Evolutionary conservation across 2,113 vertebrate genomes (phyloP).

Genomic region (Mormyrus lacerda): DNA sequence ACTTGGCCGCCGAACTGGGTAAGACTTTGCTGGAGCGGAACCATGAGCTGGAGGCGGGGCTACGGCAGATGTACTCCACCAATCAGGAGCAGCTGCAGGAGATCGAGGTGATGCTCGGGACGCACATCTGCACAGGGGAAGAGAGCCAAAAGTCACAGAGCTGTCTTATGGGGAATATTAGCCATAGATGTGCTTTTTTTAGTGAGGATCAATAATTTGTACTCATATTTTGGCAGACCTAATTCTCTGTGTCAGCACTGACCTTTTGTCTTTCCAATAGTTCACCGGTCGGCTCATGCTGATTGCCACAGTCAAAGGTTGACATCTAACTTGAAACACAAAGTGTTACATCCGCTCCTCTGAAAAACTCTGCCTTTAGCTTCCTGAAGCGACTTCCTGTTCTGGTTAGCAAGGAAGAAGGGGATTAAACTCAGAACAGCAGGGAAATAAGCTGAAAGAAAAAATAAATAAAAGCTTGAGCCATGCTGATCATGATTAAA

Average conservation of each 20-base stretch:
- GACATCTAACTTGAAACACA: not conserved
- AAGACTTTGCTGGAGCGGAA: conserved; percentile 89
- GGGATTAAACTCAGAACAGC: not conserved
- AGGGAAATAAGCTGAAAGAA: not conserved
- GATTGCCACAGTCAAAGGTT: not conserved
- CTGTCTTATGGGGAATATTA: not conserved
- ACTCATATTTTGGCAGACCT: not conserved
- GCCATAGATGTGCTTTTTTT: not conserved
- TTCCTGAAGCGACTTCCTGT: not conserved
- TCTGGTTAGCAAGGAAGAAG: not conserved
- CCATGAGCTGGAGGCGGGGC: conserved; percentile 84
- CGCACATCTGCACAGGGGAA: conserved; percentile 28
- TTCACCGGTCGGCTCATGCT: not conserved
- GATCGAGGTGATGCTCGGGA: conserved; percentile 75
- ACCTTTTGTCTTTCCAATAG: not conserved
- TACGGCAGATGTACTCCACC: conserved; percentile 86
- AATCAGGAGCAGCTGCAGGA: conserved; percentile 91
- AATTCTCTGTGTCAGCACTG: not conserved
- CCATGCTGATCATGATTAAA: not conserved
- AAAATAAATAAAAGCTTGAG: not conserved
- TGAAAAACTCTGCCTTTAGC: not conserved
- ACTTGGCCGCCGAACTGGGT: conserved; percentile 91
- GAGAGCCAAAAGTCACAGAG: not conserved
- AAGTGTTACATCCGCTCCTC: not conserved
- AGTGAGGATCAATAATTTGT: not conserved